These are phyloP conservation scores for Microcebus griseorufus DNA, from an alignment of 2,113 vertebrate species.

Conservation along the genomic window DNA sequence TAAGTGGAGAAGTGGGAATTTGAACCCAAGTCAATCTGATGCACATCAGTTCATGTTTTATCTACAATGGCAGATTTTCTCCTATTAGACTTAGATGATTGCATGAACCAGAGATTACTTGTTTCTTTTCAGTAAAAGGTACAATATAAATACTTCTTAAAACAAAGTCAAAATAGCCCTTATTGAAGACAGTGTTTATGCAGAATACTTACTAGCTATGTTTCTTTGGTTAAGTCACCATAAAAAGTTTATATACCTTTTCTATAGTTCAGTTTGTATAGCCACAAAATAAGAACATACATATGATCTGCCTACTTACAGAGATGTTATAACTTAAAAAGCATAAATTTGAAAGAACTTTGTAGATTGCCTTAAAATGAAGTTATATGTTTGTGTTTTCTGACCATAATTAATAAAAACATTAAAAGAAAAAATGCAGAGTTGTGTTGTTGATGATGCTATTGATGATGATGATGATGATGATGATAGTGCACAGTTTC, in stretches of 20 bases:
- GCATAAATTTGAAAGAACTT: neutral
- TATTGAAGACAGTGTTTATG: neutral
- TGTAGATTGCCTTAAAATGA: neutral
- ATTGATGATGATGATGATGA: neutral
- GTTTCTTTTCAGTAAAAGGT: neutral
- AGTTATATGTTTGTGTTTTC: no score
- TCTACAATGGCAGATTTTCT: neutral
- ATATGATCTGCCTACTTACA: neutral
- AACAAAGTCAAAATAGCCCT: neutral
- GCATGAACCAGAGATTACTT: neutral
- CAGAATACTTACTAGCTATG: neutral
- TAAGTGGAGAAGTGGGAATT: neutral
- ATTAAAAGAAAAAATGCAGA: neutral
- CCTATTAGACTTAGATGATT: neutral
- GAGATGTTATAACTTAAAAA: neutral
- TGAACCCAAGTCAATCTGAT: neutral
- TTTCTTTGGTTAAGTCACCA: neutral
- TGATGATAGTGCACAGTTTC: rapidly evolving
- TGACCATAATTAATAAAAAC: no score
- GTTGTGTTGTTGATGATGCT: neutral
- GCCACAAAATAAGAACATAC: neutral
- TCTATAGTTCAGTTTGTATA: neutral
- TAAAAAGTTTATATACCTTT: neutral
- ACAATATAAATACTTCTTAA: neutral
- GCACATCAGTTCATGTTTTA: neutral